Evolutionary conservation across 2,888 invertebrate genomes (phyloP), one percentile per base, ranked within the genome.

Genomic region (Gryllus longicercus): DNA sequence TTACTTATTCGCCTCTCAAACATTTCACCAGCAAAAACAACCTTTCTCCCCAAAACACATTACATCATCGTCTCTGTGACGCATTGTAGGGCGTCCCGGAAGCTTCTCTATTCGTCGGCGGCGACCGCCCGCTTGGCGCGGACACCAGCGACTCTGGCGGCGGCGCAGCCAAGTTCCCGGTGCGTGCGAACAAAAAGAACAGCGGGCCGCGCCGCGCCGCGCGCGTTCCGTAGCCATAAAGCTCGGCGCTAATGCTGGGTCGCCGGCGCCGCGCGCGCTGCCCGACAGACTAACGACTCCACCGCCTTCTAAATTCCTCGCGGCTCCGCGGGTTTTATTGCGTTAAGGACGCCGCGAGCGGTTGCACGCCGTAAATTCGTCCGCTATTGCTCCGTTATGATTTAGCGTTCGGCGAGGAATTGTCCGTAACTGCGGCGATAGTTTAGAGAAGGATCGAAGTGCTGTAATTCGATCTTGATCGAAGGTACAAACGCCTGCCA

Each of bases 231-330:
- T 5, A 5, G 8, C n/a, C 63, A 63, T 63, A 63, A 63, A 63
- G 63, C 63, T 18, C 14, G 3, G 63, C 63, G 63, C 63, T 63
- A 63, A 63, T 63, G 63, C 63, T n/a, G 63, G 63, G 63, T 63
- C 63, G 63, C 63, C 16, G 63, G 63, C 63, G 63, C 63, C 14
- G 63, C 63, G 63, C 63, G 63, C 63, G 8, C 16, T 5, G 63
- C 63, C n/a, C 63, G 63, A 63, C 63, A 63, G 63, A 63, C 63
- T 63, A 63, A 63, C 63, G 63, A 63, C n/a, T 63, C 16, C 63
- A 63, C n/a, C 63, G 63, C 63, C 63, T 63, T 63, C 63, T 63
- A 63, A 63, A 63, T 63, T 63, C 63, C n/a, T 63, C 63, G 63
- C 63, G n/a, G 63, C 63, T 14, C 63, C 63, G n/a, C 14, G 63